A percentile compares a stretch with the other conserved stretches of the same genome.
phyloP scores from a whole-genome alignment of 2,797 vertebrate species.

The Rachycentron canadum region DNA sequence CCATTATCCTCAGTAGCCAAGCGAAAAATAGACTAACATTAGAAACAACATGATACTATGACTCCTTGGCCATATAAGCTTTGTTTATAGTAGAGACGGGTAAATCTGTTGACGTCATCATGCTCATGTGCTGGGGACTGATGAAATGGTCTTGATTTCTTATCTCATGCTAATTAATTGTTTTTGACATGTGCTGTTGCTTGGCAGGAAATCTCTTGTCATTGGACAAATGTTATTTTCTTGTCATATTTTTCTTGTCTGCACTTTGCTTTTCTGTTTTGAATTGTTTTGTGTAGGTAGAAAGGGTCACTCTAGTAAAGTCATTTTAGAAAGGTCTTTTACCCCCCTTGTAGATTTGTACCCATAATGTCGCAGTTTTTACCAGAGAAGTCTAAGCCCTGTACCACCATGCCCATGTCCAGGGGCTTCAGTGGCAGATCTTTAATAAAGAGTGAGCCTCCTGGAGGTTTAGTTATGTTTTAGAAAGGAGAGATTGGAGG shows the following conservation, averaged over 20 bases:
- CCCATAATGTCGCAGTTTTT: conserved; percentile 21
- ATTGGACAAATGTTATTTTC: conserved; percentile 6
- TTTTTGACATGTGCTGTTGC: conserved; percentile 21
- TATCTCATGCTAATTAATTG: conserved; percentile 40
- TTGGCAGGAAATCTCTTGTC: conserved; percentile 25
- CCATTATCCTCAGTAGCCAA: conserved; percentile 16
- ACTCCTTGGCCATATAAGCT: conserved; percentile 19
- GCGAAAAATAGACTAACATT: conserved; percentile 12
- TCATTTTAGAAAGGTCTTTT: background rate
- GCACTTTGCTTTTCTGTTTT: background rate
- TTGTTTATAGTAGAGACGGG: conserved; percentile 5
- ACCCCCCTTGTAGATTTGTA: conserved; percentile 15
- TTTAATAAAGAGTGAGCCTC: conserved; percentile 73
- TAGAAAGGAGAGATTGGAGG: conserved; percentile 46
- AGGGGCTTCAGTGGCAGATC: conserved; percentile 62
- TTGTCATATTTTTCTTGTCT: conserved; percentile 14
- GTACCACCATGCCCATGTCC: conserved; percentile 16
- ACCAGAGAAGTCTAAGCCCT: conserved; percentile 24
- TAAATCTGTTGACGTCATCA: conserved; percentile 10
- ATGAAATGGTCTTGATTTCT: conserved; percentile 50
- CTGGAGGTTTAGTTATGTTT: conserved; percentile 71
- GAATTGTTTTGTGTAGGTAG: background rate
- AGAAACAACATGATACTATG: background rate
- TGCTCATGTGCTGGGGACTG: conserved; percentile 16
- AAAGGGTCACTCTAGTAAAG: conserved; percentile 1